Evolutionary conservation across 2,888 invertebrate species (phyloP).

Genomic region (Ischnura elegans): DNA sequence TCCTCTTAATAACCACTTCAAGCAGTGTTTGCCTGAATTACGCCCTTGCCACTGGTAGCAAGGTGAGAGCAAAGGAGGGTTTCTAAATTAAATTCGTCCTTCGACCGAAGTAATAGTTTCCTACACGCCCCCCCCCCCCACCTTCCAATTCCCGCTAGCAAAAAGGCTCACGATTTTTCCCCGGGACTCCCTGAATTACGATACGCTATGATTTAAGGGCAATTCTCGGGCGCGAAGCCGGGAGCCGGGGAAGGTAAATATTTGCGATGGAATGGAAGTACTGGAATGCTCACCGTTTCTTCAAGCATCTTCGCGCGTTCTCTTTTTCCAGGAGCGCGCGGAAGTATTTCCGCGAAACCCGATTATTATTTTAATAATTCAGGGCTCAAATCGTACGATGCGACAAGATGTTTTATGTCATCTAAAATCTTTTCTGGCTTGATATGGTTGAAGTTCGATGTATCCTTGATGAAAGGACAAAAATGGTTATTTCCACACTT

Average conservation of each 20-base stretch:
- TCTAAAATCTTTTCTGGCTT: no score
- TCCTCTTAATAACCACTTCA: slow-evolving; percentile 33
- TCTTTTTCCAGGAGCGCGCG: background rate
- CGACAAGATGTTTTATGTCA: no score
- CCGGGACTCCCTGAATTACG: background rate
- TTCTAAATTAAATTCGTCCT: slow-evolving; percentile 45
- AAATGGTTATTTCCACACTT: no score
- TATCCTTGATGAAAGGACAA: no score
- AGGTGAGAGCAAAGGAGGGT: slow-evolving; percentile 12
- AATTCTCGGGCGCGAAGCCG: background rate
- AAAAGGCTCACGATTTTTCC: background rate
- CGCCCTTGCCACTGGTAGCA: background rate
- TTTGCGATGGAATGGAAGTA: background rate
- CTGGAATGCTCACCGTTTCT: background rate
- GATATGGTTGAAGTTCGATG: no score
- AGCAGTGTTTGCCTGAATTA: slow-evolving; percentile 8
- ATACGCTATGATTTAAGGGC: background rate
- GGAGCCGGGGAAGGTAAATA: background rate
- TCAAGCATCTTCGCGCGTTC: background rate
- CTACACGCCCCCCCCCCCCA: background rate
- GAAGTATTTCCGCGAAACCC: background rate
- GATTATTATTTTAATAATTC: background rate
- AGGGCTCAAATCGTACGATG: no score
- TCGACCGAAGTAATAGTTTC: background rate
- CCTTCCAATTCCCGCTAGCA: background rate